Evolutionary conservation across 1,140 invertebrate genomes (phyloP), one percentile per base, ranked within the genome.

Genomic region (Melitaea cinxia): DNA sequence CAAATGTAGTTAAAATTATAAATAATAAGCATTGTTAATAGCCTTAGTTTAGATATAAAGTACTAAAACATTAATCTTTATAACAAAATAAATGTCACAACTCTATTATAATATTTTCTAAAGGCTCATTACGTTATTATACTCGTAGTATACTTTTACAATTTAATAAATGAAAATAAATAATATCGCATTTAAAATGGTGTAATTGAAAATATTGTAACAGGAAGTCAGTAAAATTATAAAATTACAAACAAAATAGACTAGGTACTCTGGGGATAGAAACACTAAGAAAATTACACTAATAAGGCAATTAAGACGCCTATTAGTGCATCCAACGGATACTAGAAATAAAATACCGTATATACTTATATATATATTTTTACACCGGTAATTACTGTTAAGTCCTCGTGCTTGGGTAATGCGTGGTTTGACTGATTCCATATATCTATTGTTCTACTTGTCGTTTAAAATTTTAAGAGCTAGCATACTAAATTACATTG

Each of bases 281-380:
- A 55, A 17, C 52, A 35, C 30, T 63, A 58, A 67, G 42, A 68
- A 73, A 74, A 76, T 75, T 72, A 74, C 61, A 55, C 62, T 76
- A 75, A 82, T 80, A 73, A 72, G 75, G 56, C 67, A 72, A 82
- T 80, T 81, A 79, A 74, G 67, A 59, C 35, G 65, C 33, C 72
- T 72, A 78, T 80, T 74, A 79, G 71, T 68, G 68, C 73, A 76
- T 71, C 70, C 77, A 78, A 70, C 72, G 76, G 73, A 75, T 75
- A 78, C 55, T 64, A 28, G 42, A 64, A 57, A 70, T 65, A 60
- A 52, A 58, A 67, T 70, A 62, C 45, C 70, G 49, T 49, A 57
- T 62, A 6, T 6, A 33, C n/a, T n/a, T n/a, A n/a, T n/a, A n/a
- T n/a, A n/a, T n/a, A n/a, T n/a, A 59, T 58, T 70, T 61, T 73